phyloP scores from a whole-genome alignment of 1,140 invertebrate genomes.

The Euura lappo region DNA sequence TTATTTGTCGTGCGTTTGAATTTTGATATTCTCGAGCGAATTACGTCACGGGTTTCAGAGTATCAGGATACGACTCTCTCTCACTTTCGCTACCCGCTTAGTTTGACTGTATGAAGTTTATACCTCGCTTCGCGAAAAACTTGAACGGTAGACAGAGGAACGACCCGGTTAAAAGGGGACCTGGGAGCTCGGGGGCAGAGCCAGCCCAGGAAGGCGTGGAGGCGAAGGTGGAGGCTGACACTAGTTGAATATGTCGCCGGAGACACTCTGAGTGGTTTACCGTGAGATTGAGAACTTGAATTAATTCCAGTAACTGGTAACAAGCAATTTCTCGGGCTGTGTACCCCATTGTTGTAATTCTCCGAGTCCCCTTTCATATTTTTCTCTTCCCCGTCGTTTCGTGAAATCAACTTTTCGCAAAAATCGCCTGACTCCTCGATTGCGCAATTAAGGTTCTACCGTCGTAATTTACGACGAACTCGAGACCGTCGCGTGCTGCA shows the following conservation, averaged over 20 bases:
- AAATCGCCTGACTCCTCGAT: not conserved
- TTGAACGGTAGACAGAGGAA: not conserved
- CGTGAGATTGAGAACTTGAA: not conserved
- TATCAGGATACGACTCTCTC: no score
- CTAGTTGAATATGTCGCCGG: not conserved
- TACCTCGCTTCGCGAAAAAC: not conserved
- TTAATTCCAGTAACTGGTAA: not conserved
- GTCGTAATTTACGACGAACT: no score
- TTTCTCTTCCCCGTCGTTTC: not conserved
- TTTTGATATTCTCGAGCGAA: not conserved
- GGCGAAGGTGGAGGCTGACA: not conserved
- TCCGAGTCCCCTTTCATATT: no score
- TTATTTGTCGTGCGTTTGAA: constrained; percentile 3
- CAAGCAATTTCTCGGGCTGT: not conserved
- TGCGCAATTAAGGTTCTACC: no score
- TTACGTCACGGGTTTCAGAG: no score
- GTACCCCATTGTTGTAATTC: no score
- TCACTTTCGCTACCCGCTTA: no score
- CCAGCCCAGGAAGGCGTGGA: no score
- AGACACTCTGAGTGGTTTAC: not conserved
- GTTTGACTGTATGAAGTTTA: no score
- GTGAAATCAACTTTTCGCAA: not conserved
- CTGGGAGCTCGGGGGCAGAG: no score
- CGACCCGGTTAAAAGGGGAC: no score
- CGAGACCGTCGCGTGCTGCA: no score